Evolutionary conservation across 2,797 vertebrate species (phyloP).

Genomic region (Galago senegalensis): DNA sequence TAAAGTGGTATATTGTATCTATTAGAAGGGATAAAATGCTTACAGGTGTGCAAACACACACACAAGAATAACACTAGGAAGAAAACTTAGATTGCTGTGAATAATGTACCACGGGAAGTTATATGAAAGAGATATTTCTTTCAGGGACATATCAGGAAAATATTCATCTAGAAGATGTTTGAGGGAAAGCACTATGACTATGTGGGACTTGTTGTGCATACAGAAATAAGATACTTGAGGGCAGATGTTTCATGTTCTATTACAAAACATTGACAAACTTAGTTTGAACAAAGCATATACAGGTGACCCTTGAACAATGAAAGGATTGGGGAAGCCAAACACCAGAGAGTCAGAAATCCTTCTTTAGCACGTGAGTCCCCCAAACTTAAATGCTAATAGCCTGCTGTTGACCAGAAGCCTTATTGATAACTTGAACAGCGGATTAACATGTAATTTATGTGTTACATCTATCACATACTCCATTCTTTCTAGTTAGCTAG

Average conservation of each 20-base stretch:
- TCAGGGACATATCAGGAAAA: not conserved
- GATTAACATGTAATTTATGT: not conserved
- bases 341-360: not conserved
- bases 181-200: not conserved
- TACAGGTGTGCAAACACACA: not conserved
- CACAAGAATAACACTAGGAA: not conserved
- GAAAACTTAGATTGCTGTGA: not conserved
- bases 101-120: not conserved
- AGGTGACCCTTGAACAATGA: not conserved
- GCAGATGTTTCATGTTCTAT: not conserved
- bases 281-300: not conserved
- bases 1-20: not conserved
- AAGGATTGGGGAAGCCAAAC: not conserved
- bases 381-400: not conserved
- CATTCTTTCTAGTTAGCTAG: not conserved
- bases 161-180: not conserved
- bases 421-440: not conserved
- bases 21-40: not conserved
- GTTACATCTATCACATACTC: not conserved
- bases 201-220: not conserved
- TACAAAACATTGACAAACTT: not conserved
- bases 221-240: not conserved
- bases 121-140: not conserved
- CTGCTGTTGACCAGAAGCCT: not conserved
- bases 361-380: not conserved